Conservation (phyloP, 1,140 invertebrate species). For the Apis dorsata region DNA sequence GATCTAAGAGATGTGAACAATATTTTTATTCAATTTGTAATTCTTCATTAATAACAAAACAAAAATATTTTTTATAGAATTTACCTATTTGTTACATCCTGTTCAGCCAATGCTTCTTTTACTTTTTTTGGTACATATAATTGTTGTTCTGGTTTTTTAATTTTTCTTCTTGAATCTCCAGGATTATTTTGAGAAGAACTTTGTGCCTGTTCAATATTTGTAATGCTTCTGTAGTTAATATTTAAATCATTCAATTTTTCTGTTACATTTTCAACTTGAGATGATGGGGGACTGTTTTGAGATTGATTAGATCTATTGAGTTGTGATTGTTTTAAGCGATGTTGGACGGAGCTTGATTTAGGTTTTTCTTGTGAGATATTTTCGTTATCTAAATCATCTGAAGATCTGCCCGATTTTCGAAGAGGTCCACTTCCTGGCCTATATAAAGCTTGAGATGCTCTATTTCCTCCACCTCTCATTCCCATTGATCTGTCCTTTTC, state of each 20-base stretch:
- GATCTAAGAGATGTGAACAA: conserved; percentile 57
- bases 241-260: conserved; percentile 72
- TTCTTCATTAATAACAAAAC: conserved; percentile 7
- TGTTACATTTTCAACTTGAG: conserved; percentile 68
- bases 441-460: conserved; percentile 81
- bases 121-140: conserved; percentile 81
- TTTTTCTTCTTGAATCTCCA: conserved; percentile 68
- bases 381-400: conserved; percentile 79
- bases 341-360: conserved; percentile 72
- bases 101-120: conserved; percentile 79
- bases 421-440: conserved; percentile 83
- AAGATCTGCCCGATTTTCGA: conserved; percentile 79
- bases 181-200: conserved; percentile 66
- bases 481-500: conserved; percentile 68
- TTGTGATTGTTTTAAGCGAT: conserved; percentile 70
- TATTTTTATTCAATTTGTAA: background rate
- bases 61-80: conserved; percentile 15
- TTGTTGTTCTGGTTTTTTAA: conserved; percentile 81
- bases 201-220: conserved; percentile 66
- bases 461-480: conserved; percentile 72
- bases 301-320: conserved; percentile 58
- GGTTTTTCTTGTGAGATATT: conserved; percentile 71
- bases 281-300: conserved; percentile 55
- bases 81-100: conserved; percentile 65
- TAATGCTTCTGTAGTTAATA: conserved; percentile 70